phyloP scores from a whole-genome alignment of 2,113 vertebrate genomes.

The Gobio gobio region DNA sequence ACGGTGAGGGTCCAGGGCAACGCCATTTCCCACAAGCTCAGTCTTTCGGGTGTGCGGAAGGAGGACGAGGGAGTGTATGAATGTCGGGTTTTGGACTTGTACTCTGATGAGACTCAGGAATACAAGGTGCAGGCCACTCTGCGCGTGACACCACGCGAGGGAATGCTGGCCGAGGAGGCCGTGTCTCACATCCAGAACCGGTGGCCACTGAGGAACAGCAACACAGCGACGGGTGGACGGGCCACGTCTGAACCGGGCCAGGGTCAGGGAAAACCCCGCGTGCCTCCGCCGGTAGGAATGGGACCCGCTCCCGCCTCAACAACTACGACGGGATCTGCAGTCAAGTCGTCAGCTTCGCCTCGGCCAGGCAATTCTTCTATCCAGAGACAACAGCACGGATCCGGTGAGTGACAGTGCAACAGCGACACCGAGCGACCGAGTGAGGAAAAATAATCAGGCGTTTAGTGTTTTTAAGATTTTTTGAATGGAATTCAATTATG shows the following conservation, averaged over 20 bases:
- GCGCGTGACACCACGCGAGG: conserved; percentile 79
- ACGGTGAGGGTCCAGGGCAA: conserved; percentile 93
- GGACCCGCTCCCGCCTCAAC: conserved; percentile 67
- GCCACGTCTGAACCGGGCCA: conserved; percentile 73
- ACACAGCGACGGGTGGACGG: conserved; percentile 65
- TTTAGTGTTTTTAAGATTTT: neutral
- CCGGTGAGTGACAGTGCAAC: conserved; percentile 78
- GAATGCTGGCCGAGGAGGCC: conserved; percentile 90
- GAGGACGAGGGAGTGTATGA: conserved; percentile 91
- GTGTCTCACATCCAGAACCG: conserved; percentile 92
- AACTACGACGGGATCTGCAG: conserved; percentile 66
- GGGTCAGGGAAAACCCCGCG: conserved; percentile 68
- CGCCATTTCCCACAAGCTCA: conserved; percentile 92
- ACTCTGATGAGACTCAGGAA: conserved; percentile 88
- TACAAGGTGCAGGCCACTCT: conserved; percentile 87
- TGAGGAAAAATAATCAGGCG: neutral
- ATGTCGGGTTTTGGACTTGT: conserved; percentile 91
- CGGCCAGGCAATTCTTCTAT: conserved; percentile 77
- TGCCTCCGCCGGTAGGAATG: conserved; percentile 64
- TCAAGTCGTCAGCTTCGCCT: conserved; percentile 80
- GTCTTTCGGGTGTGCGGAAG: conserved; percentile 86
- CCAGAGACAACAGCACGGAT: conserved; percentile 82
- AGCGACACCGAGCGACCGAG: conserved; percentile 66
- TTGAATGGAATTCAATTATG: neutral
- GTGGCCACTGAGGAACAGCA: conserved; percentile 78